Conservation (phyloP, 2,113 vertebrate genomes). For the Callipepla californica region DNA sequence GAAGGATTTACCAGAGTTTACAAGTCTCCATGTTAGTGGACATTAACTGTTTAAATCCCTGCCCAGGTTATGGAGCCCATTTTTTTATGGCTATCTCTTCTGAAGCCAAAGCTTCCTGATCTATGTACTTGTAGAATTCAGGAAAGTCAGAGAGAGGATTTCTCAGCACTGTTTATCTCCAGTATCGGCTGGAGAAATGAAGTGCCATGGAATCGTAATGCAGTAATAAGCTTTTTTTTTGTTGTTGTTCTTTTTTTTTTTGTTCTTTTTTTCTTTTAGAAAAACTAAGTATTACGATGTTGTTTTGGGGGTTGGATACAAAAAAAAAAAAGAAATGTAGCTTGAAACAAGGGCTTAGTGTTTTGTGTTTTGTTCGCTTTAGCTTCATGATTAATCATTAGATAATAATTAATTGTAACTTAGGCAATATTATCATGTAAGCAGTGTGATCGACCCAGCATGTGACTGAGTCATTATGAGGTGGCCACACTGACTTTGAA, state of each 20-base stretch:
- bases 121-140: background rate
- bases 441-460: background rate
- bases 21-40: background rate
- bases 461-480: background rate
- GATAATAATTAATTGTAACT: constrained; percentile 36
- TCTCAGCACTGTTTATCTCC: background rate
- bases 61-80: background rate
- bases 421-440: background rate
- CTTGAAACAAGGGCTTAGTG: background rate
- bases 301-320: accelerated
- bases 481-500: background rate
- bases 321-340: background rate
- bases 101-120: background rate
- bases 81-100: background rate
- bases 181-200: background rate
- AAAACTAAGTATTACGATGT: no score
- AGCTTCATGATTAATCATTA: background rate
- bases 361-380: background rate
- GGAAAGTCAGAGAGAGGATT: background rate
- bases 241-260: no score
- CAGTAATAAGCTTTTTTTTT: background rate
- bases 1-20: background rate
- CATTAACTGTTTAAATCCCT: background rate
- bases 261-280: no score
- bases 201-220: accelerated